A percentile compares a stretch with the other conserved stretches of the same genome.
Evolutionary conservation across 2,888 invertebrate genomes (phyloP).

Genomic region (Arrhopalites spinosus): DNA sequence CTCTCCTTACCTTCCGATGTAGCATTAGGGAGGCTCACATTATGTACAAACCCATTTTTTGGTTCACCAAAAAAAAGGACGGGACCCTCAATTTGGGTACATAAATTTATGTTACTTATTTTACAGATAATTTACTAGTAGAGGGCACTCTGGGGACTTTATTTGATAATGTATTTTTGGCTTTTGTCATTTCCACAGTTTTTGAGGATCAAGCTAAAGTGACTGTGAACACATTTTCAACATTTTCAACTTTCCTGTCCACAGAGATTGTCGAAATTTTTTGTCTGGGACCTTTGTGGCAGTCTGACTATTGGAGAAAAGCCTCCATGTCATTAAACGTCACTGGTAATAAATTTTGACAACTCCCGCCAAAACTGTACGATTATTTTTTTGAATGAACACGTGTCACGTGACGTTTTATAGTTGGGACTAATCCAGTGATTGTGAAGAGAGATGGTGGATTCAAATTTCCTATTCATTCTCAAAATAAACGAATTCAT

Average conservation of each 20-base stretch:
- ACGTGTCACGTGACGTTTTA: background rate
- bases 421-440: background rate
- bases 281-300: background rate
- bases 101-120: background rate
- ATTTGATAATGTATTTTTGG: background rate
- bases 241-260: background rate
- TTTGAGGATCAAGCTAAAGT: background rate
- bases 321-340: background rate
- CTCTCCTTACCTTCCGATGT: no score
- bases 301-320: background rate
- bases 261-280: background rate
- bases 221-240: background rate
- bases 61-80: background rate
- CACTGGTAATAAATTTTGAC: background rate
- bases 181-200: background rate
- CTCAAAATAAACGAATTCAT: background rate
- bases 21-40: no score
- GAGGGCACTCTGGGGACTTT: background rate
- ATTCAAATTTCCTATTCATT: background rate
- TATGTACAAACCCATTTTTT: background rate
- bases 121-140: background rate
- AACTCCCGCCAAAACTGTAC: background rate
- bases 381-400: background rate
- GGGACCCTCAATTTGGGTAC: background rate
- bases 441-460: background rate